A percentile compares a stretch with the other conserved stretches of the same genome.
These are phyloP conservation scores for Meriones unguiculatus DNA, from an alignment of 2,113 vertebrate species.

Conservation along the genomic window DNA sequence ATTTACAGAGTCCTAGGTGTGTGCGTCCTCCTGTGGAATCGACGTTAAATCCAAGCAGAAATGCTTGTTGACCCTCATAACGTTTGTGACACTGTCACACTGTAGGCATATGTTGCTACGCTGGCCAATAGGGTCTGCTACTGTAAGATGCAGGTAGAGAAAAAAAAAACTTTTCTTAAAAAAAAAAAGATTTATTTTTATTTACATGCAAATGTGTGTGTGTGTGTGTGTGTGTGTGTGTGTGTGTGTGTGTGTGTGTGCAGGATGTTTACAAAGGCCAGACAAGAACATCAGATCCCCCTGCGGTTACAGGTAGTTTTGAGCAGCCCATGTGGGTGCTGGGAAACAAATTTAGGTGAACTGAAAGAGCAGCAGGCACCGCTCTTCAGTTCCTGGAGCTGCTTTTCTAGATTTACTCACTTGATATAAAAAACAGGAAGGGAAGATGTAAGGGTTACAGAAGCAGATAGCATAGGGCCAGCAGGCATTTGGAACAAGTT, in stretches of 20 bases:
- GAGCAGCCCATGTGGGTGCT: not conserved
- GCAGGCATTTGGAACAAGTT: not conserved
- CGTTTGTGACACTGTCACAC: not conserved
- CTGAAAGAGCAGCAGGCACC: not conserved
- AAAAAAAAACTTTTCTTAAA: not conserved
- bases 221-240: not conserved
- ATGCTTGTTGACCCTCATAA: not conserved
- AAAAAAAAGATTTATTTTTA: not conserved
- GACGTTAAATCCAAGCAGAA: not conserved
- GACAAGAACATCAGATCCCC: not conserved
- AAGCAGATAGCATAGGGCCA: not conserved
- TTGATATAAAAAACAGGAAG: not conserved
- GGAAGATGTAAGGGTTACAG: not conserved
- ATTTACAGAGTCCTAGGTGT: not conserved
- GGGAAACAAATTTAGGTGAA: not conserved
- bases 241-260: not conserved
- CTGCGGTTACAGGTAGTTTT: not conserved
- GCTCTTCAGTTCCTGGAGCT: not conserved
- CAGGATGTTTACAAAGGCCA: not conserved
- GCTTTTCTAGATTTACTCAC: constrained; percentile 8
- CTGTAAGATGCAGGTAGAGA: not conserved
- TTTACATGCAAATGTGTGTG: not conserved
- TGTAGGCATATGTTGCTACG: too few species aligned
- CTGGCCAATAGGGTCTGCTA: not conserved
- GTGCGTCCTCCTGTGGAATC: not conserved